phyloP scores from a whole-genome alignment of 2,113 vertebrate species.

The Acanthisitta chloris region DNA sequence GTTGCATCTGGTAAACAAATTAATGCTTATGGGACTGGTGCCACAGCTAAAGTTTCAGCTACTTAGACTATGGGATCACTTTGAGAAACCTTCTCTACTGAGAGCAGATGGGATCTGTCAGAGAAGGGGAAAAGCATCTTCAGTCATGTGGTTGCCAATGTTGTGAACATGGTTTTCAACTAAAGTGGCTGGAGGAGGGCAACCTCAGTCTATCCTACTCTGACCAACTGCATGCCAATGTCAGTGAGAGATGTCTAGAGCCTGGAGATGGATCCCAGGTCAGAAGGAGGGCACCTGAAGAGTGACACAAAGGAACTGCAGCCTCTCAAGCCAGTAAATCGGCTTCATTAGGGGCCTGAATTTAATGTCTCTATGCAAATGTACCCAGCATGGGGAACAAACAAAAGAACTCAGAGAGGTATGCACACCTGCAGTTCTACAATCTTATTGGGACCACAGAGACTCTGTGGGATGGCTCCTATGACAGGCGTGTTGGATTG shows the following conservation, averaged over 20 bases:
- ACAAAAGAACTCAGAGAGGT: neutral
- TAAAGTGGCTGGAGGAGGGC: fast-evolving
- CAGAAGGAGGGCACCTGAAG: neutral
- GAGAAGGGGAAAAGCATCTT: neutral
- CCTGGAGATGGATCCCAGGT: neutral
- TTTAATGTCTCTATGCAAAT: neutral
- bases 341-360: neutral
- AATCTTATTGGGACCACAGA: fast-evolving
- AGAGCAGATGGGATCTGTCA: neutral
- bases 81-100: neutral
- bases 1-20: neutral
- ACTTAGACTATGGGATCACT: neutral
- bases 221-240: neutral
- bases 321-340: neutral
- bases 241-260: neutral
- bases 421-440: fast-evolving
- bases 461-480: neutral
- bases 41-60: neutral
- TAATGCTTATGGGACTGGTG: no score
- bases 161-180: neutral
- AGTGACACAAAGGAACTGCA: neutral
- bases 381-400: neutral
- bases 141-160: neutral
- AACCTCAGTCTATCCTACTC: neutral
- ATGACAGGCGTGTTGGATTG: neutral